Evolutionary conservation across 2,797 vertebrate genomes (phyloP).

Genomic region (Oreortyx pictus): DNA sequence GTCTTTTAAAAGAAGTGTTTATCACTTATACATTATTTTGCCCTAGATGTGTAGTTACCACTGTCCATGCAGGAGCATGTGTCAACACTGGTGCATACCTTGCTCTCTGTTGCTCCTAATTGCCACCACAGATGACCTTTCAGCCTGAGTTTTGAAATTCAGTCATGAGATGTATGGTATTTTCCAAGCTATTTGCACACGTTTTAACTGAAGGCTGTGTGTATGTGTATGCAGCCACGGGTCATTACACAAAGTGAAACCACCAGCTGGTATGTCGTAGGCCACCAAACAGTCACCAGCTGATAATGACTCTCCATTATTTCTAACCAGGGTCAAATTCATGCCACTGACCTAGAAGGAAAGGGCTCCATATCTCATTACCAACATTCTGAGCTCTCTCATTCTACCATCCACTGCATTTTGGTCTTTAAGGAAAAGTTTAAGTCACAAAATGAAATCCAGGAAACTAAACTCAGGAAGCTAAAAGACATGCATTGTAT

Average conservation of each 20-base stretch:
- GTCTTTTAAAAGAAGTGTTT: background rate
- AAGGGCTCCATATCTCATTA: constrained; percentile 51
- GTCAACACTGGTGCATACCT: background rate
- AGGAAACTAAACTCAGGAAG: background rate
- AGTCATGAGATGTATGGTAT: constrained; percentile 5
- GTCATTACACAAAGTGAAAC: constrained; percentile 69
- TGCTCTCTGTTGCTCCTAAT: constrained; percentile 39
- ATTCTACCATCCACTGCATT: background rate
- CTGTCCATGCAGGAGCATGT: background rate
- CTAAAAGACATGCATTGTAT: background rate
- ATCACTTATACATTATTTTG: background rate
- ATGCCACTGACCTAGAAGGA: constrained; percentile 71
- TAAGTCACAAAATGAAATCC: background rate
- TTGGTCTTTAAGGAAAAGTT: background rate
- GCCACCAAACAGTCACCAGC: constrained; percentile 66
- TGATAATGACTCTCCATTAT: constrained; percentile 57
- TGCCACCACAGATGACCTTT: constrained; percentile 33
- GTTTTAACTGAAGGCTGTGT: constrained; percentile 38
- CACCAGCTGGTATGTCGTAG: constrained; percentile 44
- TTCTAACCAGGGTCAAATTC: constrained; percentile 70
- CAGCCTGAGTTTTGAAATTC: constrained; percentile 46
- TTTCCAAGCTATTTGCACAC: constrained; percentile 44
- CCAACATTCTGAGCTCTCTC: background rate
- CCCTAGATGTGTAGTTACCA: background rate
- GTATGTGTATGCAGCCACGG: constrained; percentile 51